These are phyloP conservation scores for Aspiorhynchus laticeps DNA, from an alignment of 2,113 vertebrate genomes.

Conservation along the genomic window DNA sequence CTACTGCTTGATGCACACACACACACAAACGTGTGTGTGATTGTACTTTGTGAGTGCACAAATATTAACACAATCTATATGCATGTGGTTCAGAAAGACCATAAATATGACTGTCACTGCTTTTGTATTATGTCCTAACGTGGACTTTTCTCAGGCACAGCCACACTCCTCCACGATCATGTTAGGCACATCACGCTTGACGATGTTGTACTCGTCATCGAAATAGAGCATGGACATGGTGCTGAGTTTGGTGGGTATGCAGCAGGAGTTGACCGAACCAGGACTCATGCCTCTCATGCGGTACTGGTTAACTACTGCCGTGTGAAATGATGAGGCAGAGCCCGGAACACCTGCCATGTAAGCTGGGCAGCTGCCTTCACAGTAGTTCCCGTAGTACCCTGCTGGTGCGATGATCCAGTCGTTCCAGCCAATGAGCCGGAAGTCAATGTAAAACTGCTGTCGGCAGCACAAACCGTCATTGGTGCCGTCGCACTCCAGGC, in stretches of 20 bases:
- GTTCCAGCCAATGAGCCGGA: constrained; percentile 97
- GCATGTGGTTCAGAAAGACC: constrained; percentile 66
- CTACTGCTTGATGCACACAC: constrained; percentile 65
- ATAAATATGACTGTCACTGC: constrained; percentile 60
- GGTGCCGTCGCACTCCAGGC: constrained; percentile 94
- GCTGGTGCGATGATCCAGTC: constrained; percentile 99
- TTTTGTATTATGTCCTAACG: constrained; percentile 44
- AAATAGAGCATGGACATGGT: constrained; percentile 99
- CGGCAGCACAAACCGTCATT: constrained; percentile 95
- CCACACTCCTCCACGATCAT: constrained; percentile 99
- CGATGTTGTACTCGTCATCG: constrained; percentile 99
- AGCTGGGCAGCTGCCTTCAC: constrained; percentile 96
- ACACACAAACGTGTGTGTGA: constrained; percentile 31
- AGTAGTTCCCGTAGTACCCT: constrained; percentile 99
- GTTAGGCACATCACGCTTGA: constrained; percentile 98
- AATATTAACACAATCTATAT: constrained; percentile 66
- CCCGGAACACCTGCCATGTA: constrained; percentile 97
- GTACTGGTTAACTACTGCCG: constrained; percentile 98
- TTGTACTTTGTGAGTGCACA: constrained; percentile 46
- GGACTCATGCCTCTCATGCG: constrained; percentile 97
- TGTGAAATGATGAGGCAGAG: constrained; percentile 97
- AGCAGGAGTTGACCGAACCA: constrained; percentile 96
- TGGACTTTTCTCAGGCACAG: constrained; percentile 84
- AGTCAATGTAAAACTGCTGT: constrained; percentile 99
- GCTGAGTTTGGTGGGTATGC: constrained; percentile 98